Base-by-base conservation (phyloP, 2,797 vertebrate species). In the Myoxocephalus aenaeus region DNA sequence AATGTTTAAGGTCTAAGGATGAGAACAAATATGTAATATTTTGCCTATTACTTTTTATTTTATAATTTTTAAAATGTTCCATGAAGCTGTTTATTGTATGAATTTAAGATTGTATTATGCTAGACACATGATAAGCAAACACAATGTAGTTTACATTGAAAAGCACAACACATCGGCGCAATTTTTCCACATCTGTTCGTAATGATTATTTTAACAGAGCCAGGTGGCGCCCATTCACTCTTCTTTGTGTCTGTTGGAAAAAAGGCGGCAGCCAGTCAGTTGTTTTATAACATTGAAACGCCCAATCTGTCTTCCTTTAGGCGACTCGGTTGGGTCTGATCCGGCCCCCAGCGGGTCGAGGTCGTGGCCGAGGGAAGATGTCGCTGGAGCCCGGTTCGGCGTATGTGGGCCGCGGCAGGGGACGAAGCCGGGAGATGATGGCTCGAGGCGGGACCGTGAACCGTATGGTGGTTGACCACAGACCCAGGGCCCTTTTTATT, bases 401-500 rank as follows among this genome's bases (percentile, higher is more conserved):
- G 51, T 89, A 86, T 1, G 81, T 91, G 40, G 94, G 95, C 2
- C 94, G 96, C 1, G 95, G 96, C 40, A 87, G 97, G 72, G 97
- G 96, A 9, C 92, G 98, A 15, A 97, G 96, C 56, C 93, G 97
- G 3, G 96, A 97, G n/a, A 89, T 93, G 77, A 90, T 96, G 82
- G 95, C 93, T 2, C 94, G 98, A 25, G 92, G 96, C 0, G 87
- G 95, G 36, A 57, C 93, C 29, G 69, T 92, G 29, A 98, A 96
- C 86, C 97, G 97, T 29, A 99, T 99, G 98, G 96, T 97, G 86
- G 97, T 99, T 17, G 98, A 99, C 89, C 98, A 99, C 78, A 95
- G 98, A 17, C 97, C 98, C 81, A 95, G 97, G 90, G 95, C 97
- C 0, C 93, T 99, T 27, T 86, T 95, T 1, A 96, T 98, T 32